phyloP scores from a whole-genome alignment of 2,797 vertebrate species.

The Lindbergichthys nudifrons region DNA sequence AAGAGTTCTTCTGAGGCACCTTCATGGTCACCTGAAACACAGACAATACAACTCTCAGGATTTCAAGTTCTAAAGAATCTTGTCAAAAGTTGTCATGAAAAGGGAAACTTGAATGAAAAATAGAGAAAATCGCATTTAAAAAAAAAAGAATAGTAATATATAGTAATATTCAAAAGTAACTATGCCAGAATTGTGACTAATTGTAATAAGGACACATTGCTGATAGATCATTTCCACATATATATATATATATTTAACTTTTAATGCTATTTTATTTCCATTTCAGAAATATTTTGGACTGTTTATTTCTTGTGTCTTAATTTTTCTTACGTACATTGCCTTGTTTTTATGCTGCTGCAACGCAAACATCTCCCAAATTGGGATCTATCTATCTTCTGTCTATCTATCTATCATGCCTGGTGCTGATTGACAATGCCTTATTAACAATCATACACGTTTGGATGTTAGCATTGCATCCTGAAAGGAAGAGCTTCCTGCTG shows the following conservation, averaged over 20 bases:
- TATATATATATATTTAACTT: too few species aligned
- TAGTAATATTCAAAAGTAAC: not conserved
- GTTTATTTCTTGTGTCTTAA: too few species aligned
- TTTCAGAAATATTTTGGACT: too few species aligned
- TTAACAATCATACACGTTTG: too few species aligned
- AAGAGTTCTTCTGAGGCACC: slow-evolving; percentile 95
- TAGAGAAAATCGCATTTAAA: not conserved
- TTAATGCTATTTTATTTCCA: too few species aligned
- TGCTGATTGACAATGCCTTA: too few species aligned
- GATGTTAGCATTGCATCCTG: not conserved
- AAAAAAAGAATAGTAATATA: too few species aligned
- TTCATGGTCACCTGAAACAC: slow-evolving; percentile 89
- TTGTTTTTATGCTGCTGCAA: not conserved
- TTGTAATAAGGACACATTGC: not conserved
- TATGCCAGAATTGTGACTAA: not conserved
- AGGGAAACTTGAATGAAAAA: not conserved
- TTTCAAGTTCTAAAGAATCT: not conserved
- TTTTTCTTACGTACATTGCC: too few species aligned
- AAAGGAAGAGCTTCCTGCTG: not conserved
- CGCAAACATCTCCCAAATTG: not conserved
- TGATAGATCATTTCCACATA: too few species aligned
- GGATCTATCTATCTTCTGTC: too few species aligned
- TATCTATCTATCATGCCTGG: too few species aligned
- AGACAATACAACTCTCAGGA: slow-evolving; percentile 9
- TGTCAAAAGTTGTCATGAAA: not conserved